Evolutionary conservation across 2,113 vertebrate species (phyloP).

Genomic region (Turnix velox): DNA sequence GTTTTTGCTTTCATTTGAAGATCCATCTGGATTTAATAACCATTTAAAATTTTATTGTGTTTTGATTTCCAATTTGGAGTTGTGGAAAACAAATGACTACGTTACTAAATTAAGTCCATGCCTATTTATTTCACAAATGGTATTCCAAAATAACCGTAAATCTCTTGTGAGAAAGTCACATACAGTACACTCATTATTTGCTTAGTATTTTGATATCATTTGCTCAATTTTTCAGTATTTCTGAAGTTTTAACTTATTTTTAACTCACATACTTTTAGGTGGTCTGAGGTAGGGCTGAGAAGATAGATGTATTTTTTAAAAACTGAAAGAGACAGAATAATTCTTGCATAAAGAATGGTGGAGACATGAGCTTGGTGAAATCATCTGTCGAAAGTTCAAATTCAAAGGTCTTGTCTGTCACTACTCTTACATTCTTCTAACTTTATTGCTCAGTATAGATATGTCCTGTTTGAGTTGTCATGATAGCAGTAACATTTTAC

Average conservation of each 20-base stretch:
- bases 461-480: neutral
- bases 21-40: conserved; percentile 65
- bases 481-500: neutral
- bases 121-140: conserved; percentile 21
- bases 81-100: conserved; percentile 26
- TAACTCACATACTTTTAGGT: neutral
- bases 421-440: neutral
- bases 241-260: neutral
- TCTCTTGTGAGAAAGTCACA: neutral
- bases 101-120: neutral
- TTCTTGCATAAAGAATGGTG: neutral
- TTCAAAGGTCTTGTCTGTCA: neutral
- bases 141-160: neutral
- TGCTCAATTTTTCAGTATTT: neutral
- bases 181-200: neutral
- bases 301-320: neutral
- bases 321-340: neutral
- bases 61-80: conserved; percentile 22
- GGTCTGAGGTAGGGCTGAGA: neutral
- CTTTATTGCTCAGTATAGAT: neutral
- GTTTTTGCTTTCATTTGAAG: conserved; percentile 27
- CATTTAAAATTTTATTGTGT: conserved; percentile 36
- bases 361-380: neutral
- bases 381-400: neutral
- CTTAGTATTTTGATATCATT: neutral